These are phyloP conservation scores for Stegophylla sp. DNA, from an alignment of 2,888 invertebrate genomes.

Conservation along the genomic window DNA sequence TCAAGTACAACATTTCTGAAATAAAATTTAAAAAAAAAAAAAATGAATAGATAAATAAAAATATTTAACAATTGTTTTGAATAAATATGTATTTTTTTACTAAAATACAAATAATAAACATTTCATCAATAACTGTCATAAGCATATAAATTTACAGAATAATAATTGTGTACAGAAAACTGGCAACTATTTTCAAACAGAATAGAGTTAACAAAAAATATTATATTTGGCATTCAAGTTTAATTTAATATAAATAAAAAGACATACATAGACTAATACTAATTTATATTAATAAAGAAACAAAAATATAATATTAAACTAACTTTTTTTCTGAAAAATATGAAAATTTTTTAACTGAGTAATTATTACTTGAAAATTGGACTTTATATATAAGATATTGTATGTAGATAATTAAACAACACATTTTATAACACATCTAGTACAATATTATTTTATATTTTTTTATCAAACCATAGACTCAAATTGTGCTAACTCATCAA, in stretches of 20 bases:
- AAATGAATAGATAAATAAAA: too few species aligned
- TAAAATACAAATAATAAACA: neutral
- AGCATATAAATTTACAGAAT: neutral
- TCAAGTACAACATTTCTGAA: conserved; percentile 46
- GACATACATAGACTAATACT: too few species aligned
- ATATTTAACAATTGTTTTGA: neutral
- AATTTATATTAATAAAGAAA: neutral
- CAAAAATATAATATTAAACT: neutral
- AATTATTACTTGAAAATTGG: conserved; percentile 4
- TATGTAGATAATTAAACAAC: neutral
- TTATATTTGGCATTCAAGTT: neutral
- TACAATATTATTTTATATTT: neutral
- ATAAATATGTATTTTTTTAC: neutral
- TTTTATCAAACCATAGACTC: neutral
- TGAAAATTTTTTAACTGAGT: conserved; percentile 13
- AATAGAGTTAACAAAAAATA: neutral
- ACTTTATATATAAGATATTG: conserved; percentile 23
- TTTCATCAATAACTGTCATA: neutral
- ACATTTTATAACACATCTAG: neutral
- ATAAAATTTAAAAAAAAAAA: too few species aligned
- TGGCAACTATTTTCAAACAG: neutral
- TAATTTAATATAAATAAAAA: neutral
- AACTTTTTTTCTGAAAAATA: conserved; percentile 21
- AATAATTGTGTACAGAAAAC: too few species aligned
- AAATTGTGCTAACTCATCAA: conserved; percentile 3